phyloP scores from a whole-genome alignment of 2,888 invertebrate genomes.

The Serrognathus titanus region DNA sequence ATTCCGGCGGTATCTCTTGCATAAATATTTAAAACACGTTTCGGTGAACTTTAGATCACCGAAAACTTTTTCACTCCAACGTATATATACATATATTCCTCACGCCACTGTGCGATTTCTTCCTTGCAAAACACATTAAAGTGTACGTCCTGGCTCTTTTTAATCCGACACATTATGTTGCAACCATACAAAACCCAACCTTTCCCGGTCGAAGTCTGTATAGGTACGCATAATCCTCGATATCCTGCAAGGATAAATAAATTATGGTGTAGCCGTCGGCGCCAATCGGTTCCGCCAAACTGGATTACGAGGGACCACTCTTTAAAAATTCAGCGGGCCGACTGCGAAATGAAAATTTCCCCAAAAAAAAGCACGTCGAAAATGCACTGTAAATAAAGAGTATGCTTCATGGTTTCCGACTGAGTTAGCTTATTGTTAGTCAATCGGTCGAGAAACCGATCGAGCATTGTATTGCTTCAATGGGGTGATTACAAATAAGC shows the following conservation, averaged over 20 bases:
- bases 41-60: too few relatives aligned
- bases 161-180: constrained; percentile 26
- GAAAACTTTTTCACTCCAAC: too few relatives aligned
- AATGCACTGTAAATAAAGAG: neutral
- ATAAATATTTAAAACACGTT: too few relatives aligned
- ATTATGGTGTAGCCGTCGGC: constrained; percentile 29
- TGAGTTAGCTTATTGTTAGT: constrained; percentile 17
- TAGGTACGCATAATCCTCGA: constrained; percentile 28
- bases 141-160: neutral
- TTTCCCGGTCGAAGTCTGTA: neutral
- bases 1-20: too few relatives aligned
- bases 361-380: too few relatives aligned
- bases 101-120: too few relatives aligned
- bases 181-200: neutral
- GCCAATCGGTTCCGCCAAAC: constrained; percentile 29
- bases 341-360: too few relatives aligned
- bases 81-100: too few relatives aligned
- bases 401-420: constrained; percentile 19
- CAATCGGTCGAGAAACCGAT: constrained; percentile 24
- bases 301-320: constrained; percentile 31
- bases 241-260: constrained; percentile 34
- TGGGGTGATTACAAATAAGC: constrained; percentile 35
- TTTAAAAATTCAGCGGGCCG: constrained; percentile 14
- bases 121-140: too few relatives aligned
- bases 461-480: constrained; percentile 34